Conservation (phyloP, 2,797 vertebrate species). For the Harpagifer antarcticus region DNA sequence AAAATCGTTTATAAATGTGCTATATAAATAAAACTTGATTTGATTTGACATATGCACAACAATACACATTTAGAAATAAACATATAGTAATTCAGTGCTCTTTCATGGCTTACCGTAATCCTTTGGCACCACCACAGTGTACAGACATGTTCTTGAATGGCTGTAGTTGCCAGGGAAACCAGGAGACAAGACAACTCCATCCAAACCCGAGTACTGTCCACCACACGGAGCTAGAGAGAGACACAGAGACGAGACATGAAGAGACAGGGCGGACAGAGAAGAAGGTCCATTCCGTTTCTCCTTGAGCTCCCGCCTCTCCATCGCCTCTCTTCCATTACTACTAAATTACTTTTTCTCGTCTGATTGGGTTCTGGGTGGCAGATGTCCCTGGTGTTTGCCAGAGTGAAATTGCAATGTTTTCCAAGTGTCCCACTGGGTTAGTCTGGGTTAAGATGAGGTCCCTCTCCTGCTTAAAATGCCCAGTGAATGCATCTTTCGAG, state of each 20-base stretch:
- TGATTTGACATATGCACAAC: not conserved
- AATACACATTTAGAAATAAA: not conserved
- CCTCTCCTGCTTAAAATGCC: slow-evolving; percentile 41
- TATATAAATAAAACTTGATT: too few species aligned
- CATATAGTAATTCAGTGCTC: not conserved
- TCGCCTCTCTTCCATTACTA: slow-evolving; percentile 69
- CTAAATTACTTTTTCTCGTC: slow-evolving; percentile 86
- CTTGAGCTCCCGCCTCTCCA: slow-evolving; percentile 52
- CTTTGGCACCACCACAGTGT: slow-evolving; percentile 93
- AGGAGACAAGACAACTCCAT: slow-evolving; percentile 96
- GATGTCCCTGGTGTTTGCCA: slow-evolving; percentile 81
- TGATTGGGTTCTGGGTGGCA: slow-evolving; percentile 78
- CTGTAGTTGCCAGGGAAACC: slow-evolving; percentile 97
- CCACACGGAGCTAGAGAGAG: slow-evolving; percentile 92
- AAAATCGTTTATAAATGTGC: too few species aligned
- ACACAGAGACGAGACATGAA: slow-evolving; percentile 43
- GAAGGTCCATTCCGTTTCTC: slow-evolving; percentile 61
- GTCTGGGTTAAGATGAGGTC: slow-evolving; percentile 53
- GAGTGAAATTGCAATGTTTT: slow-evolving; percentile 85
- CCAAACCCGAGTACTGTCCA: slow-evolving; percentile 93
- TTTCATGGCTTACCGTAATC: slow-evolving; percentile 90
- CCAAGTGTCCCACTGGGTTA: slow-evolving; percentile 82
- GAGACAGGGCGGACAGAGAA: slow-evolving; percentile 39
- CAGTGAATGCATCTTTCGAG: not conserved
- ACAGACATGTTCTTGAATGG: slow-evolving; percentile 91